Conservation (phyloP, 1,140 invertebrate genomes). For the Trachelipus rathkii region DNA sequence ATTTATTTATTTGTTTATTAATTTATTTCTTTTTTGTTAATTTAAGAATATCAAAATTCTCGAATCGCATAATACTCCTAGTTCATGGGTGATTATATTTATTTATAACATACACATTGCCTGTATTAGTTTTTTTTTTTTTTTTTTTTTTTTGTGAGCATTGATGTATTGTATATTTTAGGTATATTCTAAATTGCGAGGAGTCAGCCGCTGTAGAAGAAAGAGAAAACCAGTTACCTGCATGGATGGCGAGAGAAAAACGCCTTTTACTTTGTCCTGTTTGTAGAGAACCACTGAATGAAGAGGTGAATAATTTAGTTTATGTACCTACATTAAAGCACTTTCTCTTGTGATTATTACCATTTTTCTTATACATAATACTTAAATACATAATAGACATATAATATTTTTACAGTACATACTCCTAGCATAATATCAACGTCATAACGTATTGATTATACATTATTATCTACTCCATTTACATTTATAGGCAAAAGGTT, state of each 20-base stretch:
- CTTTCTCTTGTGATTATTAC: neutral
- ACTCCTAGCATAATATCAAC: neutral
- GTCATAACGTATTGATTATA: neutral
- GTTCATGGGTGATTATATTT: too few relatives aligned
- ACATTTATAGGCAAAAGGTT: conserved; percentile 29
- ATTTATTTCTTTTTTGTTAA: too few relatives aligned
- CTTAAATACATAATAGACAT: neutral
- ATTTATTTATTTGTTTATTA: too few relatives aligned
- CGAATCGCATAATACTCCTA: too few relatives aligned
- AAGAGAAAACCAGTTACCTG: conserved; percentile 33
- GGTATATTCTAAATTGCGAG: conserved; percentile 59
- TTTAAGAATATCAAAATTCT: too few relatives aligned
- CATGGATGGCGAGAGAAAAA: conserved; percentile 36
- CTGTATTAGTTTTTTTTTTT: too few relatives aligned
- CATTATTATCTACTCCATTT: too few relatives aligned
- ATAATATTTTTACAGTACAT: neutral
- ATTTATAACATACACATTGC: too few relatives aligned
- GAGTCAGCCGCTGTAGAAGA: conserved; percentile 35
- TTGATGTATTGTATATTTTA: conserved; percentile 6
- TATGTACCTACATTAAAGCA: neutral
- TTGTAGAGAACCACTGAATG: conserved; percentile 68
- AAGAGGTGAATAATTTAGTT: conserved; percentile 63
- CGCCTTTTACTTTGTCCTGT: conserved; percentile 71
- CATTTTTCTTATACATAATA: neutral
- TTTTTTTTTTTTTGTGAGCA: too few relatives aligned